These are phyloP conservation scores for Tachina lurida DNA, from an alignment of 2,888 invertebrate genomes.

Conservation along the genomic window DNA sequence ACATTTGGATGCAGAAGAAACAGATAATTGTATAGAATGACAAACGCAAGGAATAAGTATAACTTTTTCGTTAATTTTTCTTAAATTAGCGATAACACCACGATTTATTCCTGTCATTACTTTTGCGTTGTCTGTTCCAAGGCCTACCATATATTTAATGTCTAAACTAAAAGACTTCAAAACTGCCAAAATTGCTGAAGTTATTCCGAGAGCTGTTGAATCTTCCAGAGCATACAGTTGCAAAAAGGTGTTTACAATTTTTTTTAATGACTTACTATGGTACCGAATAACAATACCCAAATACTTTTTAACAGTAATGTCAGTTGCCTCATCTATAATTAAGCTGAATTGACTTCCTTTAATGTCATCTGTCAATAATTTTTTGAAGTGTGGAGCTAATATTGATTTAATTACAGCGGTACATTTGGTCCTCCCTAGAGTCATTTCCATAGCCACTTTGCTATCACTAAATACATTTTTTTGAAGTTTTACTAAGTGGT, in stretches of 20 bases:
- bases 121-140: too few species aligned
- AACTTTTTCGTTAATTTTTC: background rate
- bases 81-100: too few species aligned
- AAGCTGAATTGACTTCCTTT: background rate
- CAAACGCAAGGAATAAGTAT: background rate
- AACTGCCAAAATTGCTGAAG: too few species aligned
- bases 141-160: too few species aligned
- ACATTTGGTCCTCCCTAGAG: background rate
- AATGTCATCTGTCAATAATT: background rate
- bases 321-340: background rate
- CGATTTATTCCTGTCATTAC: too few species aligned
- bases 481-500: background rate
- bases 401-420: constrained; percentile 4
- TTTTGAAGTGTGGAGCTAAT: constrained; percentile 4
- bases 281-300: background rate
- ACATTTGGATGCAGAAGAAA: background rate
- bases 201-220: too few species aligned
- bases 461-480: constrained; percentile 11
- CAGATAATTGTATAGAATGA: background rate
- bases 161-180: too few species aligned
- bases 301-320: background rate
- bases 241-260: constrained; percentile 3
- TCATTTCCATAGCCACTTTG: background rate
- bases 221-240: background rate
- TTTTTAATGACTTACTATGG: background rate